Evolutionary conservation across 35 echinoderm and acorn worm species (phyloP).

Genomic region (Amphiura filiformis): DNA sequence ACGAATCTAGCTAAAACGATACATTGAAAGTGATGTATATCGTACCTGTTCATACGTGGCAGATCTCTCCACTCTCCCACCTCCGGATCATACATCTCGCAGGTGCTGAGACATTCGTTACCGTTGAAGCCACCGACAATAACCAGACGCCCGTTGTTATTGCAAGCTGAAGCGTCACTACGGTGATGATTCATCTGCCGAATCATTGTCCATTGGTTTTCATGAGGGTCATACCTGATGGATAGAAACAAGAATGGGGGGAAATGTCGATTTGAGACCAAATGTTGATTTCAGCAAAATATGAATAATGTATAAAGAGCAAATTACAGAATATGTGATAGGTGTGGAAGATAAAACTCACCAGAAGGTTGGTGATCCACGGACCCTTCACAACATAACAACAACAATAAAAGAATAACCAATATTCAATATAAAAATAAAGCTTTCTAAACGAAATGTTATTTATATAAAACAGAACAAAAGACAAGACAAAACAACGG

Average conservation of each 20-base stretch:
- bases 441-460: too few relatives aligned
- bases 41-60: constrained; percentile 64
- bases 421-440: too few relatives aligned
- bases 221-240: constrained; percentile 60
- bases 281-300: too few relatives aligned
- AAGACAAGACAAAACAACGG: too few relatives aligned
- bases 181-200: constrained; percentile 91
- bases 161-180: constrained; percentile 80
- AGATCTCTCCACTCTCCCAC: constrained; percentile 79
- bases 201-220: constrained; percentile 87
- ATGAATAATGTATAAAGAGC: too few relatives aligned
- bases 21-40: too few relatives aligned
- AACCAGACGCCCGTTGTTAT: constrained; percentile 49
- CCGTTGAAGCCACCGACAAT: constrained; percentile 98
- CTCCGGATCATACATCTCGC: constrained; percentile 69
- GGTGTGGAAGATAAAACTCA: not conserved
- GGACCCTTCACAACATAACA: too few relatives aligned
- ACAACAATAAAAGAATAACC: too few relatives aligned
- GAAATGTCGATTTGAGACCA: not conserved
- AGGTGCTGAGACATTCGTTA: constrained; percentile 81
- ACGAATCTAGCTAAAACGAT: too few relatives aligned
- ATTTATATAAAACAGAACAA: too few relatives aligned
- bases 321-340: too few relatives aligned
- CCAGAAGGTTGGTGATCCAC: too few relatives aligned
- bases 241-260: not conserved